Base-by-base conservation (phyloP, 64 coral and sea anemone genomes). In the Stichodactyla helianthus region DNA sequence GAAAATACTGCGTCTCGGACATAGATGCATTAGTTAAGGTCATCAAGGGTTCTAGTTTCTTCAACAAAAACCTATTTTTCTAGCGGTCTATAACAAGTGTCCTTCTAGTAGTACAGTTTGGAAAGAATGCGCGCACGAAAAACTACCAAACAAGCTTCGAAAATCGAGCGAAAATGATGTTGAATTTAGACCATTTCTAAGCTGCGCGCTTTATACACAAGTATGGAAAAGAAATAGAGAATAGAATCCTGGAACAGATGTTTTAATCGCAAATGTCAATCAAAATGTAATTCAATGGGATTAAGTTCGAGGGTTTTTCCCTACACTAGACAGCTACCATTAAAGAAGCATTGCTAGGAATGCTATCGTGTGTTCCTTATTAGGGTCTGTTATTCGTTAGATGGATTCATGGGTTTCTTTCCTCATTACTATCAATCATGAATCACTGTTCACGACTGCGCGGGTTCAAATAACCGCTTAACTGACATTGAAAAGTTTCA, bases 291-390 rank as follows among this genome's bases (percentile, higher is more conserved):
- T 11, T 16, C 51, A 51, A 79, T 81, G 78, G 35, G 78, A 81
- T 81, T 54, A 52, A 4, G 50, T 81, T 52, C 51, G 44, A 81
- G 50, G 78, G 78, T 51, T 81, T 81, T 81, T 81, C 78, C 77
- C 77, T 79, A n/a, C 77, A 79, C 51, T 20, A 70, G 22, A 70
- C 19, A 25, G 4, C 9, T 62, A 15, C 5, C 4, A 18, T 18
- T 14, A 17, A 5, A 14, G 14, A 5, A n/a, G 68, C 9, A 71
- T 18, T 71, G 68, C 25, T 6, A 10, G 25, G 68, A 71, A 71
- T 71, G 68, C 10, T 71, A 13, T 7, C 2, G 5, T 27, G 22
- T 26, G 25, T 26, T 27, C 68, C 31, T 12, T 74, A 74, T 74
- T 74, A 26, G 26, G 68, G 5, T 9, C 27, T n/a, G 10, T 11